These are phyloP conservation scores for Tupiocoris notatus DNA, from an alignment of 2,888 invertebrate genomes.

Conservation along the genomic window DNA sequence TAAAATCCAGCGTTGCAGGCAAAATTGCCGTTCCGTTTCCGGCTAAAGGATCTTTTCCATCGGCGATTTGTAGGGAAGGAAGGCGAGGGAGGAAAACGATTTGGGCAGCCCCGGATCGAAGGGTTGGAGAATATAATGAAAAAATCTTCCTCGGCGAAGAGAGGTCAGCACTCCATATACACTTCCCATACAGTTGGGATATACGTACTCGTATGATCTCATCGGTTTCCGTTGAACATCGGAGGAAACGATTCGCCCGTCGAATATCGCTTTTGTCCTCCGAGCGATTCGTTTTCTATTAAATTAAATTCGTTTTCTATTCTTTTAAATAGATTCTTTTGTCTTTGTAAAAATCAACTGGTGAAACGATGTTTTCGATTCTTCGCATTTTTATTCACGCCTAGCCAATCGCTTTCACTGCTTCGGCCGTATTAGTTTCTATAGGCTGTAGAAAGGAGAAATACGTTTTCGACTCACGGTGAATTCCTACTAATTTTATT, in stretches of 20 bases:
- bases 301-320: too few species aligned
- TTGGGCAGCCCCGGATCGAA: not conserved
- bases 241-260: not conserved
- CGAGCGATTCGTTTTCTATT: too few species aligned
- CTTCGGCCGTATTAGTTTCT: too few species aligned
- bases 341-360: too few species aligned
- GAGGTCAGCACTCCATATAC: not conserved
- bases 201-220: not conserved
- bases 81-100: not conserved
- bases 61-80: not conserved
- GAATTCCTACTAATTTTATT: too few species aligned
- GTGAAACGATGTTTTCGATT: too few species aligned
- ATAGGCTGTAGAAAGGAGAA: too few species aligned
- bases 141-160: not conserved
- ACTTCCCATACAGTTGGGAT: not conserved
- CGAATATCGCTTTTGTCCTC: too few species aligned
- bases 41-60: not conserved
- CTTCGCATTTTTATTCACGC: too few species aligned
- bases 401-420: too few species aligned
- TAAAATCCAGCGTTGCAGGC: not conserved
- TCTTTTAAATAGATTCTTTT: too few species aligned
- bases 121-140: not conserved
- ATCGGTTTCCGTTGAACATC: not conserved
- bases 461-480: too few species aligned
- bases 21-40: not conserved